phyloP scores from a whole-genome alignment of 2,797 vertebrate species.

The Hemibagrus guttatus region DNA sequence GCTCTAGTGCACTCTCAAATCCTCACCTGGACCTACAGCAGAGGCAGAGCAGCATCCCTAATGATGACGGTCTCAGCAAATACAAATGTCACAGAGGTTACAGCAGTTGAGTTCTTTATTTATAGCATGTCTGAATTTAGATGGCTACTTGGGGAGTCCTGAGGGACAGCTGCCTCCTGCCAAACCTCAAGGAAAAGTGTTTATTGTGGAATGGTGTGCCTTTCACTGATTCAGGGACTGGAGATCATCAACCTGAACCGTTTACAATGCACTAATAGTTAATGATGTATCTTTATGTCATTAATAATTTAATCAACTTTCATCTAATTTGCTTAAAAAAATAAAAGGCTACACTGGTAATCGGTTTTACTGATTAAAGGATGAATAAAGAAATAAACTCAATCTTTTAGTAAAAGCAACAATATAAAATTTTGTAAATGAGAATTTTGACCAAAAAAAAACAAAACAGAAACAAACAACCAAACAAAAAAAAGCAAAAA shows the following conservation, averaged over 20 bases:
- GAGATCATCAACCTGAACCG: background rate
- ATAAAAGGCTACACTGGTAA: background rate
- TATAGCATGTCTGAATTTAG: slow-evolving; percentile 45
- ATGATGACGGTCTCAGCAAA: slow-evolving; percentile 36
- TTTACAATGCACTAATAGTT: slow-evolving; percentile 5
- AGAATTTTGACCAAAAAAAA: background rate
- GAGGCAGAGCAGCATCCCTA: slow-evolving; percentile 34
- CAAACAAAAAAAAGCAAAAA: background rate
- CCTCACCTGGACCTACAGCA: background rate
- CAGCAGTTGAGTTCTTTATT: slow-evolving; percentile 35
- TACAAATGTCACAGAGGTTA: slow-evolving; percentile 48
- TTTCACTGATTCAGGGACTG: background rate
- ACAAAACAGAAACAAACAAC: background rate
- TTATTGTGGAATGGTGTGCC: slow-evolving; percentile 16
- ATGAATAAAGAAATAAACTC: background rate
- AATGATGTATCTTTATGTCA: background rate
- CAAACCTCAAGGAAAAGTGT: slow-evolving; percentile 24
- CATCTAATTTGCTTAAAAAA: background rate
- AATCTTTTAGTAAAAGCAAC: background rate
- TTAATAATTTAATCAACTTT: background rate
- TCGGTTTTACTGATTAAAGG: background rate
- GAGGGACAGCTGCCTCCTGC: background rate
- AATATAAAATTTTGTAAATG: background rate
- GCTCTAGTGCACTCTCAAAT: slow-evolving; percentile 11
- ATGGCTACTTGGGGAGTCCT: slow-evolving; percentile 27